These are phyloP conservation scores for Dinomys branickii DNA, from an alignment of 2,113 vertebrate genomes.

Conservation along the genomic window DNA sequence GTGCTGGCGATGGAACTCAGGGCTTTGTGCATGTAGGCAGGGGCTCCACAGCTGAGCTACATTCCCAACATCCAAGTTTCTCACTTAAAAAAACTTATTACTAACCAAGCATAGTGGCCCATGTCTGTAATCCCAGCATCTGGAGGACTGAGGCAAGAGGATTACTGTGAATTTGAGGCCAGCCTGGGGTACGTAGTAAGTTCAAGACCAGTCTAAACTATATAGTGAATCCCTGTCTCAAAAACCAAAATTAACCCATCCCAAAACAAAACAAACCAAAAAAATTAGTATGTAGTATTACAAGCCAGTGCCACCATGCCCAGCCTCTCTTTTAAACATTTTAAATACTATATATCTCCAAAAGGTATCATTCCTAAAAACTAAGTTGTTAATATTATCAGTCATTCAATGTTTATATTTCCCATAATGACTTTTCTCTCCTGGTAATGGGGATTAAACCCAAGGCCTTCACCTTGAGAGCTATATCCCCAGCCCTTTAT, in stretches of 20 bases:
- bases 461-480: background rate
- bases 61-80: background rate
- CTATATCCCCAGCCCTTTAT: background rate
- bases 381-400: background rate
- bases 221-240: background rate
- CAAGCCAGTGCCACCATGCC: no score
- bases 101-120: background rate
- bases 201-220: background rate
- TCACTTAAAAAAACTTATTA: background rate
- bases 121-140: background rate
- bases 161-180: background rate
- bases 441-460: background rate
- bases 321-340: background rate
- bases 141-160: background rate
- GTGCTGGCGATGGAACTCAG: background rate
- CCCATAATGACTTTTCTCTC: background rate
- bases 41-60: background rate
- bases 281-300: background rate
- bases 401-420: constrained; percentile 6
- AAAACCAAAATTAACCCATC: background rate
- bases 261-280: background rate
- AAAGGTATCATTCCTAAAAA: background rate
- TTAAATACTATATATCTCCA: background rate
- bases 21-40: background rate
- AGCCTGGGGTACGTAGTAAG: background rate